These are phyloP conservation scores for Argopecten irradians DNA, from an alignment of 1,140 invertebrate genomes.

Conservation along the genomic window DNA sequence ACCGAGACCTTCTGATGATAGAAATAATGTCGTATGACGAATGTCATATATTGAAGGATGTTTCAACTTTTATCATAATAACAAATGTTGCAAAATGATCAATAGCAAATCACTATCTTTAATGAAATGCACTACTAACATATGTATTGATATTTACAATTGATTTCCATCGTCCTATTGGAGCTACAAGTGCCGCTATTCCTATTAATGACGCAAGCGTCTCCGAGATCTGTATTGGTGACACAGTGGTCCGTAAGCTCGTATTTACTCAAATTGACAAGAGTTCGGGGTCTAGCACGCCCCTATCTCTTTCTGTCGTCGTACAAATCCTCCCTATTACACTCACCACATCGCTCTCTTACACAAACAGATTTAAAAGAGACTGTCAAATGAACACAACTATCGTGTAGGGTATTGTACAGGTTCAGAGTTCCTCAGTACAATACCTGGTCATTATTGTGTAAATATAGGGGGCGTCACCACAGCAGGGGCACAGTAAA, in stretches of 20 bases:
- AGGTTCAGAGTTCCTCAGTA: background rate
- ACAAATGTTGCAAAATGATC: too few relatives aligned
- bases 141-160: too few relatives aligned
- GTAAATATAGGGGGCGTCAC: background rate
- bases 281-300: background rate
- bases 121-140: too few relatives aligned
- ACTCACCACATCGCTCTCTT: background rate
- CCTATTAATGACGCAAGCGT: background rate
- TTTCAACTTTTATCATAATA: too few relatives aligned
- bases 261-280: background rate
- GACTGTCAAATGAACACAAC: conserved; percentile 15
- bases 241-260: background rate
- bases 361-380: background rate
- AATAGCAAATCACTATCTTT: too few relatives aligned
- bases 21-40: background rate
- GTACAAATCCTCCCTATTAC: background rate
- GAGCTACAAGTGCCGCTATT: too few relatives aligned
- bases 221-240: background rate
- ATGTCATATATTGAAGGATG: background rate
- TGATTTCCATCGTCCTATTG: too few relatives aligned
- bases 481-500: background rate
- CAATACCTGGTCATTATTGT: background rate
- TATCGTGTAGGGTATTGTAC: background rate
- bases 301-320: background rate
- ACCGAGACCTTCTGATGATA: background rate